Evolutionary conservation across 2,888 invertebrate species (phyloP).

Genomic region (Muscina levida): DNA sequence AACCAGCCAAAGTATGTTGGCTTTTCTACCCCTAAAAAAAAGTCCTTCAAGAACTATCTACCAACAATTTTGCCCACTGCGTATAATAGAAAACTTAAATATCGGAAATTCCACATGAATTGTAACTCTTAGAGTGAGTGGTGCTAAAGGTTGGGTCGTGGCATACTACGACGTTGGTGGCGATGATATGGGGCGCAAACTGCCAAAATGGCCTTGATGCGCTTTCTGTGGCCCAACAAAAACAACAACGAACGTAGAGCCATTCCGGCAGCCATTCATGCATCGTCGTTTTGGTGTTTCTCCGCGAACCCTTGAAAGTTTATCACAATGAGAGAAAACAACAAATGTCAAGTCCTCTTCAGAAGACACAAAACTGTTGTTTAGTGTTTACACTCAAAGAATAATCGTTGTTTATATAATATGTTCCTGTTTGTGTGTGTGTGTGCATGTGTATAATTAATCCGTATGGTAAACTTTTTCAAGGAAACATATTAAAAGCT

Average conservation of each 20-base stretch:
- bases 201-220: conserved; percentile 19
- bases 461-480: conserved; percentile 11
- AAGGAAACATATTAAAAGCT: no score
- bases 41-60: not conserved
- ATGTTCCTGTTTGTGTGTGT: no score
- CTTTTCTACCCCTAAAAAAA: not conserved
- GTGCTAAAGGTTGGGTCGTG: not conserved
- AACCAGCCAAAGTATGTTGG: not conserved
- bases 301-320: conserved; percentile 5
- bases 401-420: not conserved
- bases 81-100: not conserved
- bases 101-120: not conserved
- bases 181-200: not conserved
- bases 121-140: not conserved
- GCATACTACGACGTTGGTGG: not conserved
- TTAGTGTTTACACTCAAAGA: conserved; percentile 1
- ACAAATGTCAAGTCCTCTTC: conserved; percentile 15
- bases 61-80: not conserved
- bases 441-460: no score
- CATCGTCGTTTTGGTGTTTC: not conserved
- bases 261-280: not conserved
- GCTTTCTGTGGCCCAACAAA: conserved; percentile 2
- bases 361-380: not conserved
- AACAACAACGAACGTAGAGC: not conserved
- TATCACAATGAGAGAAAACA: not conserved